phyloP scores from a whole-genome alignment of 2,888 invertebrate species.

The Cremastinae sp. region DNA sequence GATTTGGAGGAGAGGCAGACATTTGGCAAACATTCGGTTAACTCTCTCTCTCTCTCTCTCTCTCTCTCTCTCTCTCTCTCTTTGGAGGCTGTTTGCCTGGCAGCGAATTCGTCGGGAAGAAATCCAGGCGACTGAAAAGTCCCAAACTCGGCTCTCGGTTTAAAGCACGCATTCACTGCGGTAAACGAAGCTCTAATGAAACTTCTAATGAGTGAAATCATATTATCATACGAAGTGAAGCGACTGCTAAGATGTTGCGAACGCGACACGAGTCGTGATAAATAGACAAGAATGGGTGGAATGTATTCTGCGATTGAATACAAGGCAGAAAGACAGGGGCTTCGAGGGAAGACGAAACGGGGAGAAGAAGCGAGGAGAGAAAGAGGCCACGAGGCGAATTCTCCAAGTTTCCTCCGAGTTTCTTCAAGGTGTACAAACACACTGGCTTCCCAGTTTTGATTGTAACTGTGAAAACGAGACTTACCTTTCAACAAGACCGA shows the following conservation, averaged over 20 bases:
- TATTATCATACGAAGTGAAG: conserved; percentile 72
- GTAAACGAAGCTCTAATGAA: conserved; percentile 77
- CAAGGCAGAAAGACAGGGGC: conserved; percentile 39
- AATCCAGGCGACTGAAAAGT: conserved; percentile 14
- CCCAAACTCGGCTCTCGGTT: conserved; percentile 40
- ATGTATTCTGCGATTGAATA: no score
- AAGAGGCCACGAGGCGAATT: conserved; percentile 47
- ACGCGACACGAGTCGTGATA: no score
- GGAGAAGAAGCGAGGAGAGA: conserved; percentile 15
- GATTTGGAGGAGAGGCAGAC: conserved; percentile 25
- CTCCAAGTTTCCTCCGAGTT: conserved; percentile 70
- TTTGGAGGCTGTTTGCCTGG: neutral
- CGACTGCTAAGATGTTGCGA: conserved; percentile 3
- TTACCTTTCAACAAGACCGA: neutral
- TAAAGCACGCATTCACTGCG: conserved; percentile 54
- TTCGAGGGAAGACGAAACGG: conserved; percentile 51
- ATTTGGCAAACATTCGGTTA: conserved; percentile 17
- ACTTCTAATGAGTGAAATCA: conserved; percentile 77
- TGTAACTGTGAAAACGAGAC: conserved; percentile 63
- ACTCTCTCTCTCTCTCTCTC: conserved; percentile 5
- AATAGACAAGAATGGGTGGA: conserved; percentile 26
- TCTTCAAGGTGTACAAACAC: conserved; percentile 74
- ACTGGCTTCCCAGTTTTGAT: conserved; percentile 70
- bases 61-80: conserved; percentile 5
- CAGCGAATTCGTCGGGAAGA: conserved; percentile 14